Conservation (phyloP, 2,113 vertebrate genomes). For the Psophia crepitans region DNA sequence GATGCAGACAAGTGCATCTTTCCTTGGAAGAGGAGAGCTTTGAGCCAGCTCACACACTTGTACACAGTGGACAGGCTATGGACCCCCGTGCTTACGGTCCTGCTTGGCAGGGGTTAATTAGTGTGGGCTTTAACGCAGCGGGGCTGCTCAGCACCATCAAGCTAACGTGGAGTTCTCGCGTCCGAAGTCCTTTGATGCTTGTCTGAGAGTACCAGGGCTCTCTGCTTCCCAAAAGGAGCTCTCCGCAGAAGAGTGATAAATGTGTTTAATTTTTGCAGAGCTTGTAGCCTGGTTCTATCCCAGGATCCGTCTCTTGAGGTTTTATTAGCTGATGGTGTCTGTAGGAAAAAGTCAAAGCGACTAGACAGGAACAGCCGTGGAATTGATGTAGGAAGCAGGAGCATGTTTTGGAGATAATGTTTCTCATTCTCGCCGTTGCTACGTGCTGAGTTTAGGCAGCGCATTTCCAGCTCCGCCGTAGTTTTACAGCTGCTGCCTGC, state of each 20-base stretch:
- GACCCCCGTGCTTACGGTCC: not conserved
- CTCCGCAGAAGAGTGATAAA: slow-evolving; percentile 41
- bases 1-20: not conserved
- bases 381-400: slow-evolving; percentile 59
- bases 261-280: slow-evolving; percentile 59
- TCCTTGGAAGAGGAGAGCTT: not conserved
- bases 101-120: not conserved
- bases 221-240: not conserved
- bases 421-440: not conserved
- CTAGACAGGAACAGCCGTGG: slow-evolving; percentile 33
- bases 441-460: not conserved
- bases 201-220: slow-evolving; percentile 5
- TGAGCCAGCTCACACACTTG: not conserved
- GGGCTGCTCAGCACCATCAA: not conserved
- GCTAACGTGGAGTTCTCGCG: not conserved
- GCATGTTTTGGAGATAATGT: slow-evolving; percentile 47
- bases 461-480: not conserved
- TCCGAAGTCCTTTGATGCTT: slow-evolving; percentile 3
- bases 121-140: not conserved
- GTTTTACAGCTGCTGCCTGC: not conserved
- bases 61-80: not conserved
- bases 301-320: slow-evolving; percentile 45
- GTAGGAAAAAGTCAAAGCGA: slow-evolving; percentile 55
- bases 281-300: slow-evolving; percentile 57
- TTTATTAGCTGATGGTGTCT: slow-evolving; percentile 61